phyloP scores from a whole-genome alignment of 2,797 vertebrate species.

The Psittacula derbiana region DNA sequence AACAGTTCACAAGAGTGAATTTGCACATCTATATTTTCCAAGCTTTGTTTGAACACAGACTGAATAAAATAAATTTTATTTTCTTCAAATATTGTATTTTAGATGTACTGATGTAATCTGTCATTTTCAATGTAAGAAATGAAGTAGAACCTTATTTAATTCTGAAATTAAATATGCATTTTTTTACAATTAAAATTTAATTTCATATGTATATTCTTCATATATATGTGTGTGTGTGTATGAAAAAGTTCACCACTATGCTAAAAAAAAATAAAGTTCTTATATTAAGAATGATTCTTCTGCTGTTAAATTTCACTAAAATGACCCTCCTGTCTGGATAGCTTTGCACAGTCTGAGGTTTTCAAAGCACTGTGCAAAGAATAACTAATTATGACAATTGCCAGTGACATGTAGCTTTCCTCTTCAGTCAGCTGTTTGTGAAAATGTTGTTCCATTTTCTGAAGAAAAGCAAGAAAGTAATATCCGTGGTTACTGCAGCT shows the following conservation, averaged over 20 bases:
- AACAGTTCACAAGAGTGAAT: background rate
- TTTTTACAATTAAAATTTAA: background rate
- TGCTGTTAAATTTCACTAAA: background rate
- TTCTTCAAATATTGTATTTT: background rate
- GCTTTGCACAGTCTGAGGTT: background rate
- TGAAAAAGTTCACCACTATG: background rate
- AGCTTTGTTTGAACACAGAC: background rate
- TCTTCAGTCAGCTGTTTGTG: background rate
- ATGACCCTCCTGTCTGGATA: background rate
- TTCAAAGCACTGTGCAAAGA: background rate
- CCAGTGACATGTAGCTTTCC: background rate
- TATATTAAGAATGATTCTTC: background rate
- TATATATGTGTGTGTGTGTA: background rate
- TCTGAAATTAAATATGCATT: background rate
- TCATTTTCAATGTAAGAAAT: background rate
- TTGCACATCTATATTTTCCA: background rate
- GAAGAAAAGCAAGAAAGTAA: background rate
- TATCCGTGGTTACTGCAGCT: background rate
- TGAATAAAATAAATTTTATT: background rate
- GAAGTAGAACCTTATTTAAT: background rate
- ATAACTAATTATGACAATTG: background rate
- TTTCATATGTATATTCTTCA: background rate
- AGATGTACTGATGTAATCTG: background rate
- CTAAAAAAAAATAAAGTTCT: background rate
- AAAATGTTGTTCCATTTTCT: background rate